These are phyloP conservation scores for Galeopterus variegatus DNA, from an alignment of 2,113 vertebrate species.

Conservation along the genomic window DNA sequence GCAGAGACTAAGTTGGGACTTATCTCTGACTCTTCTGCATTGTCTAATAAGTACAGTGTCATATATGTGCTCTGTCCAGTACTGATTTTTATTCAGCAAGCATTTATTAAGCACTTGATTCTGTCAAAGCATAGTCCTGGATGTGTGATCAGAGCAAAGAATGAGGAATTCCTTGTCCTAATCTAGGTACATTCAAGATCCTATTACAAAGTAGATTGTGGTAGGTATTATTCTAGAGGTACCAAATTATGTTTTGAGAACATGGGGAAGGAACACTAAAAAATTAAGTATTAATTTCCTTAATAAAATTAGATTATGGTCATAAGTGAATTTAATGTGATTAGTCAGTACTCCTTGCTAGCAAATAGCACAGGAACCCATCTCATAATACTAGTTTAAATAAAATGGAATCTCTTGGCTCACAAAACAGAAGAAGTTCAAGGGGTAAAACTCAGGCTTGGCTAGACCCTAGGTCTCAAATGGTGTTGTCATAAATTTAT, in stretches of 20 bases:
- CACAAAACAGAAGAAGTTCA: not conserved
- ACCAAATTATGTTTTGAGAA: not conserved
- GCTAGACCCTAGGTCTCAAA: not conserved
- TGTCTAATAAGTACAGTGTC: not conserved
- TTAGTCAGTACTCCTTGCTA: not conserved
- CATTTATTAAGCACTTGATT: not conserved
- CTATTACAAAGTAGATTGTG: not conserved
- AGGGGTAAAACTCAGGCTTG: not conserved
- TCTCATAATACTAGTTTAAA: not conserved
- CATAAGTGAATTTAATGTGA: not conserved
- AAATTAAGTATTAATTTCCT: conserved; percentile 16
- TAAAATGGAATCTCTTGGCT: not conserved
- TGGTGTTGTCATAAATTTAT: not conserved
- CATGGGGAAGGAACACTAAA: not conserved
- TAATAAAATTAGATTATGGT: not conserved
- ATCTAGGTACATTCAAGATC: not conserved
- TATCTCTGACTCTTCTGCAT: not conserved
- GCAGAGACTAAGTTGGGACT: not conserved
- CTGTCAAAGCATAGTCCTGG: not conserved
- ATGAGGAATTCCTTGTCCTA: not conserved
- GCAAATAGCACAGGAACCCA: not conserved
- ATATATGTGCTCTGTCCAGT: not conserved
- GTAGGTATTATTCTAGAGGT: not conserved
- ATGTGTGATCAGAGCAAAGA: not conserved
- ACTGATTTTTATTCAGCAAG: not conserved